Conservation (phyloP, 1,140 invertebrate species). For the Bacillus rossius region DNA sequence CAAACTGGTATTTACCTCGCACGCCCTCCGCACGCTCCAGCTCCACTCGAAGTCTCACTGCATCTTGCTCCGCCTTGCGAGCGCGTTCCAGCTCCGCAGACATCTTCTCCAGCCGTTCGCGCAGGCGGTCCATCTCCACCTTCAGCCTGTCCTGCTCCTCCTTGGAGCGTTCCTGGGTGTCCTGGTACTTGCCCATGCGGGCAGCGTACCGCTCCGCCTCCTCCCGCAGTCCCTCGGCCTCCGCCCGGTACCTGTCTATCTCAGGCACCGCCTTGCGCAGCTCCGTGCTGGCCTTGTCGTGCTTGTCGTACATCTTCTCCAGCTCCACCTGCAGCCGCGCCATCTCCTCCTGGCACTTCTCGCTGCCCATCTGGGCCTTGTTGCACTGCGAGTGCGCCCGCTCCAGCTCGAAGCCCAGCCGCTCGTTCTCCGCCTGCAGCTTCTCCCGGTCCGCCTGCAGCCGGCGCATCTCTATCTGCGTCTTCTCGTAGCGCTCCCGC, state of each 20-base stretch:
- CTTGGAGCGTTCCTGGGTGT: conserved; percentile 63
- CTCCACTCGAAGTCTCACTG: conserved; percentile 58
- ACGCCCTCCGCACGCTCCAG: conserved; percentile 67
- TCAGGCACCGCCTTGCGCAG: conserved; percentile 74
- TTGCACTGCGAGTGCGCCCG: conserved; percentile 72
- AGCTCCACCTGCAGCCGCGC: conserved; percentile 78
- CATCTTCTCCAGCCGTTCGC: conserved; percentile 76
- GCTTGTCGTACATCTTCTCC: conserved; percentile 86
- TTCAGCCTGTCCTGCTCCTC: conserved; percentile 74
- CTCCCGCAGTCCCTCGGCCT: conserved; percentile 58
- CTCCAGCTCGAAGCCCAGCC: conserved; percentile 81
- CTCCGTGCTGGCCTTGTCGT: conserved; percentile 77
- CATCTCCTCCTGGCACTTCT: conserved; percentile 85
- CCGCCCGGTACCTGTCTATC: conserved; percentile 59
- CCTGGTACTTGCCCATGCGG: conserved; percentile 71
- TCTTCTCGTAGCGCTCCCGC: conserved; percentile 84
- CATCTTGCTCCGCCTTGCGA: conserved; percentile 60
- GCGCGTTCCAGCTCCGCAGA: conserved; percentile 69
- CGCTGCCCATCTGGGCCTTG: conserved; percentile 75
- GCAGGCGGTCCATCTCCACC: conserved; percentile 75
- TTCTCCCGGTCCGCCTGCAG: conserved; percentile 83
- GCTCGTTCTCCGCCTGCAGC: conserved; percentile 72
- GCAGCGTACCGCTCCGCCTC: conserved; percentile 68
- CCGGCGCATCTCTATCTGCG: conserved; percentile 74
- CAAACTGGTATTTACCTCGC: conserved; percentile 81